Evolutionary conservation across 2,888 invertebrate genomes (phyloP), one percentile per base, ranked within the genome.

Genomic region (Cosmorhoe ocellata): DNA sequence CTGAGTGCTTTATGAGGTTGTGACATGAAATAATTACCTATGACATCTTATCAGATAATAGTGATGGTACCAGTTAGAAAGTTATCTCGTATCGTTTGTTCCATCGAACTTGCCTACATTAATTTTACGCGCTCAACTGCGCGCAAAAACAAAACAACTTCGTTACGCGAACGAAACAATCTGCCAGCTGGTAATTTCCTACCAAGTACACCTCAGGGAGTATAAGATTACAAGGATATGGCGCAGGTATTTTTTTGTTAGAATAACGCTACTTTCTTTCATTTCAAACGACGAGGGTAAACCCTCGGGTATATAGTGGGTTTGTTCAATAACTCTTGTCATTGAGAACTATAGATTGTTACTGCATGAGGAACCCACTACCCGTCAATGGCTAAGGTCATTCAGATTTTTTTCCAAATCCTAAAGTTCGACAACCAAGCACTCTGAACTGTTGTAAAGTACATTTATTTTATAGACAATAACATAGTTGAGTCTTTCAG

Each of bases 101-200:
- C 60, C 65, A 71, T 70, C 61, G 61, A 75, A 70, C 64, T 66
- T 58, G 48, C 56, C 61, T 48, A 64, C 69, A 77, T 73, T 77
- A 73, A 79, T 78, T 76, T 67, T 66, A 65, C 65, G 52, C 64
- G 66, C 67, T 57, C 59, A 60, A 66, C 58, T 68, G 69, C 62
- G 59, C 61, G 54, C 61, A 59, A 65, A 67, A 74, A 76, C 65
- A 68, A 63, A 70, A 69, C 66, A 73, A 73, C 66, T 74, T 74
- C 63, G 67, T 67, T 72, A 75, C 67, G 64, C 30, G 13, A 71
- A 61, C 44, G 50, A 67, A 65, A 68, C 57, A 69, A 61, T 61
- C 64, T 48, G 51, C 49, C 50, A 37, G 44, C 37, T 41, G 14
- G 48, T 53, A 48, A 53, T 53, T 38, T 48, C 39, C 43, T 48